Evolutionary conservation across 2,888 invertebrate species (phyloP), one percentile per base, ranked within the genome.

Genomic region (Peribatodes rhomboidaria): DNA sequence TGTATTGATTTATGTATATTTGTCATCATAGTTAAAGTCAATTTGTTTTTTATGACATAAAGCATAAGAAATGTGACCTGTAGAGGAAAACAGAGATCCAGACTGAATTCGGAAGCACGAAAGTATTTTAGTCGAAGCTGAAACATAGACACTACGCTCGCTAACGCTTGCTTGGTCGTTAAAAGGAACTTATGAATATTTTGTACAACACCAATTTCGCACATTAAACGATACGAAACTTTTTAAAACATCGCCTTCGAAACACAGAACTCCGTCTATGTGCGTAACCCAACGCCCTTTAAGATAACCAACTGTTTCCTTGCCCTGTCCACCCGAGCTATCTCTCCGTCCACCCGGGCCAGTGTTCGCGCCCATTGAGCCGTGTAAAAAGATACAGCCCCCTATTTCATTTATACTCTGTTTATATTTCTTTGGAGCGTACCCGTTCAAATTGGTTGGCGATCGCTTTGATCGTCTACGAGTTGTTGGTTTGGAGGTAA

Each of bases 301-400:
- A 16, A 53, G 53, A 18, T 54, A 2, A 2, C 1, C 1, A 10
- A 39, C 35, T 41, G 14, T 3, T 27, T 2, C 33, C 18, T 11
- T 1, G 62, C 14, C 2, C 4, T 47, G 56, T 60, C 50, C 60
- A 52, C 54, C 41, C 39, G 44, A 33, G 65, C 56, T 65, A 65
- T 65, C 65, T 50, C 55, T 1, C 37, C 31, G 56, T 27, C 65
- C 56, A 50, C 59, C 59, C 64, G 59, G 42, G 41, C 22, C 64
- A 86, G 88, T 89, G 89, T 90, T 76, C 87, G 82, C 85, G 76
- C 75, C 75, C 88, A 85, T 76, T 88, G 80, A 83, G 73, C 87
- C 84, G 89, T 85, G 84, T 78, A 80, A 85, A 86, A 82, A 89
- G 87, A 89, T 87, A 88, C 86, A 84, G 79, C 81, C 86, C 85